Base-by-base conservation (phyloP, 1,140 invertebrate species). In the Cydia splendana region DNA sequence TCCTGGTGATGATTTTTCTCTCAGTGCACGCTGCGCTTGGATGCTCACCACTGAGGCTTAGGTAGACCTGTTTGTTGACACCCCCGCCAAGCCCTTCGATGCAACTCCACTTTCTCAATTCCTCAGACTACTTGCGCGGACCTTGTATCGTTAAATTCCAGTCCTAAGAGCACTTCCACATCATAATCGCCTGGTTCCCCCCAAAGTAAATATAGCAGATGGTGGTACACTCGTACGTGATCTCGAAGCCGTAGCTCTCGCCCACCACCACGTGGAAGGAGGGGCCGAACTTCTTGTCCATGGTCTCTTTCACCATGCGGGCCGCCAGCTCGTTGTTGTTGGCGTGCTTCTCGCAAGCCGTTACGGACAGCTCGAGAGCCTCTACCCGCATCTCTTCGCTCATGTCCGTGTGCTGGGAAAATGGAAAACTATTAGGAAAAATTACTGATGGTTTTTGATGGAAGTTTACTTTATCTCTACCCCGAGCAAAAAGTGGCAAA, bases 261-360 rank as follows among this genome's bases (percentile, higher is more conserved):
- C 98, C 98, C 7, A 99, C 96, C 0, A 99, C 96, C 0, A 97
- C 97, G 93, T 99, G 98, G 96, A 98, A 99, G 15, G 97, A 96
- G 0, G 97, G 96, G 24, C 98, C 98, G 92, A 98, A 99, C 87
- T 98, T 98, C 93, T 98, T 98, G 91, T 99, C 98, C 95, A 99
- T 96, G 74, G 95, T 96, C 82, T 99, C 97, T 92, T 99, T 99
- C 30, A 99, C 98, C 94, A 97, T 96, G 83, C 95, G 96, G 20
- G 98, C 97, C 7, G 97, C 94, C 15, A 92, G 81, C 81, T 95
- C 94, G 81, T 93, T 97, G 93, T 98, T 98, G 3, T 95, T 93
- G 0, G 96, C 93, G 93, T 96, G 97, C 94, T 98, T 98, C 93
- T 99, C 98, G 88, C 97, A 98, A 0, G 98, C 98, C 5, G 97